These are phyloP conservation scores for Rutilus rutilus DNA, from an alignment of 2,113 vertebrate genomes.

Conservation along the genomic window DNA sequence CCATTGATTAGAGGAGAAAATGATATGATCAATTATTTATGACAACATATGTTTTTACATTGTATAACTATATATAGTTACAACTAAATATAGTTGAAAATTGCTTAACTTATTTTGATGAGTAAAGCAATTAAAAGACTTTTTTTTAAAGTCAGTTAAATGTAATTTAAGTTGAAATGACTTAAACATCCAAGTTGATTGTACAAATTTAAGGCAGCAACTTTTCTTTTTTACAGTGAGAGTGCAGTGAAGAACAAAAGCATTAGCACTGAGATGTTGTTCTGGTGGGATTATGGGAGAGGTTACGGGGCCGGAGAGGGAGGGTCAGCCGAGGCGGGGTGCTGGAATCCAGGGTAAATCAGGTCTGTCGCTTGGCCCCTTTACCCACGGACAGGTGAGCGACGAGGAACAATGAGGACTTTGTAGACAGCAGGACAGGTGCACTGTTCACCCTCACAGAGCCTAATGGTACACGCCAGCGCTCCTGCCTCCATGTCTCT, in stretches of 20 bases:
- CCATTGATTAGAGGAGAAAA: not conserved
- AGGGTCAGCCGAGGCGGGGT: conserved; percentile 54
- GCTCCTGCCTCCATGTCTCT: conserved; percentile 55
- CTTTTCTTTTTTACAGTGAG: not conserved
- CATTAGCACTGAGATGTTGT: conserved; percentile 4
- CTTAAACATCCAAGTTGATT: no score
- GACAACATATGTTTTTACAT: no score
- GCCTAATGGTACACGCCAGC: conserved; percentile 2
- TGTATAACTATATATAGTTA: no score
- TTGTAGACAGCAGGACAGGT: conserved; percentile 74
- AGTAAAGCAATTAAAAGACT: no score
- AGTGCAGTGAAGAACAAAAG: not conserved
- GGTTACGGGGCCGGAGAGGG: conserved; percentile 50
- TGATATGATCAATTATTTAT: no score
- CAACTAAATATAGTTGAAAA: no score
- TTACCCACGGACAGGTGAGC: conserved; percentile 73
- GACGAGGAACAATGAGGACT: conserved; percentile 68
- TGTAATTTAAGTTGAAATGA: no score
- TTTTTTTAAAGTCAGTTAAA: no score
- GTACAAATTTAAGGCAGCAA: no score
- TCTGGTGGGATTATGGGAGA: conserved; percentile 25
- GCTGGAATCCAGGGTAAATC: conserved; percentile 65
- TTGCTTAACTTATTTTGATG: no score
- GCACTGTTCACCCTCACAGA: conserved; percentile 59
- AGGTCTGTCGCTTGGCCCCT: conserved; percentile 63